Percentiles rank a stretch among this genome's conserved stretches.
These are phyloP conservation scores for Endotricha flammealis DNA, from an alignment of 2,888 invertebrate species.

Conservation along the genomic window DNA sequence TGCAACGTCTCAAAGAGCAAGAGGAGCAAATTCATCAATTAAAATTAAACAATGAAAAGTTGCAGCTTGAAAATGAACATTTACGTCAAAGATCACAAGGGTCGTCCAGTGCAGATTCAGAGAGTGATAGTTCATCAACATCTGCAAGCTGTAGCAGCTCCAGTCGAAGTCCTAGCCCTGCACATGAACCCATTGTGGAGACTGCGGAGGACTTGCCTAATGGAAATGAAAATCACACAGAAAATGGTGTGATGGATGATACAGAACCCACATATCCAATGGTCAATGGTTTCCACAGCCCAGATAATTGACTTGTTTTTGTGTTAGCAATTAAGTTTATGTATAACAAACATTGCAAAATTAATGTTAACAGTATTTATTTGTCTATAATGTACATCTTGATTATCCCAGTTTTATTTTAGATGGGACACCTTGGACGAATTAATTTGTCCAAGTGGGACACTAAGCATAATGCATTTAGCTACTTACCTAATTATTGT, in stretches of 20 bases:
- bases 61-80: slow-evolving; percentile 80
- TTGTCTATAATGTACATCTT: too few relatives aligned
- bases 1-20: slow-evolving; percentile 69
- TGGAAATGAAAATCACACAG: slow-evolving; percentile 37
- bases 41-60: slow-evolving; percentile 79
- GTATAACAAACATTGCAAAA: too few relatives aligned
- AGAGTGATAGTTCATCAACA: slow-evolving; percentile 78
- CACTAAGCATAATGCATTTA: slow-evolving; percentile 37
- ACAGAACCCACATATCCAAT: slow-evolving; percentile 35
- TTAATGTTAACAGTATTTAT: slow-evolving; percentile 20
- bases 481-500: slow-evolving; percentile 37
- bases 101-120: slow-evolving; percentile 78
- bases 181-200: slow-evolving; percentile 20
- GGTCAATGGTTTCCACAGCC: slow-evolving; percentile 62
- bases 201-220: slow-evolving; percentile 12
- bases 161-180: slow-evolving; percentile 46
- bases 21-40: slow-evolving; percentile 81
- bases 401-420: too few relatives aligned
- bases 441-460: too few relatives aligned
- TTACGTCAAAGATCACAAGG: slow-evolving; percentile 60
- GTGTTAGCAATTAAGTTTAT: slow-evolving; percentile 15
- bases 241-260: slow-evolving; percentile 39
- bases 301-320: slow-evolving; percentile 29
- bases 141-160: slow-evolving; percentile 69
- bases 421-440: too few relatives aligned